Base-by-base conservation (phyloP, 2,113 vertebrate genomes). In the Cyprinodon tularosa region DNA sequence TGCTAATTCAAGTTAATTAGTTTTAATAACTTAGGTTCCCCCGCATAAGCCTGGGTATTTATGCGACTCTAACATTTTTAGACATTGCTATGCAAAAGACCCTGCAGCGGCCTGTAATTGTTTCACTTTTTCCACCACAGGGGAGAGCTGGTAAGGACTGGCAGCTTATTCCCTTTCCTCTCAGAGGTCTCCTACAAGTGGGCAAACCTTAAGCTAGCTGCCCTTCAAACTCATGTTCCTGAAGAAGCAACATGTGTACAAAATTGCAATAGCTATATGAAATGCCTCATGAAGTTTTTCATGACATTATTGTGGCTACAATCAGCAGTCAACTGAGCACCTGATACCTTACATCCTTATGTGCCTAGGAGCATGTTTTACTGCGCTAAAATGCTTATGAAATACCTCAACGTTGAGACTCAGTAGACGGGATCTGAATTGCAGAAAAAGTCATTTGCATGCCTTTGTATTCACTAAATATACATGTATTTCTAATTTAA, bases 1-100 rank as follows among this genome's bases (percentile, higher is more conserved):
- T 90, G 88, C 90, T 91, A 92, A 92, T 91, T 91, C 66, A 74
- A 90, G 80, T 84, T 91, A 92, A 92, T 93, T 89, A 77, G 78
- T 90, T 92, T 84, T 82, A 90, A 90, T 90, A 91, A 90, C 84
- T 85, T 90, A 82, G 78, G 72, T 76, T 84, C 80, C 45, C 20
- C 59, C 1, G 50, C 71, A 70, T 53, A 57, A 83, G 76, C 71
- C 77, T 15, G 68, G 48, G 76, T 83, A 81, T 89, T 82, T 91
- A 63, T 82, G 77, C 72, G 80, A 44, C 80, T 79, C 57, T 72
- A 78, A 88, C 88, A 88, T 84, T 87, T 87, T 63, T 75, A 83
- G 82, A 84, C 78, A 69, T 67, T 40, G 0, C 57, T 36, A 36
- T 45, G 72, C 66, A 64, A 85, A 67, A 88, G 85, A 89, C 84